Evolutionary conservation across 2,888 invertebrate genomes (phyloP).

Genomic region (Acronicta alni): DNA sequence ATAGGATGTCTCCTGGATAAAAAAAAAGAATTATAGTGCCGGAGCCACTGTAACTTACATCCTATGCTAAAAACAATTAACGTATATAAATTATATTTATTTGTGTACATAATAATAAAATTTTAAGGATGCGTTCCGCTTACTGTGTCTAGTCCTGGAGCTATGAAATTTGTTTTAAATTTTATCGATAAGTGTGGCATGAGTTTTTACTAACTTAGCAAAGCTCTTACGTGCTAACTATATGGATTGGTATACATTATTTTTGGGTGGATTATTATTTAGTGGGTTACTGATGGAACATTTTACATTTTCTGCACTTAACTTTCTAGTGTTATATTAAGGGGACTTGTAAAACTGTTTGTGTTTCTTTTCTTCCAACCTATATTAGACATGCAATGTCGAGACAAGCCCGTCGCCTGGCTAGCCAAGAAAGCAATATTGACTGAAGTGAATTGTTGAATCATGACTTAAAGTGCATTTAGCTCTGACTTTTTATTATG

Average conservation of each 20-base stretch:
- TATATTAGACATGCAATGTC: too few species aligned
- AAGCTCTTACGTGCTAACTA: not conserved
- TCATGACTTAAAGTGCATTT: too few species aligned
- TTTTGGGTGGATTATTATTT: conserved; percentile 7
- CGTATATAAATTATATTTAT: conserved; percentile 28
- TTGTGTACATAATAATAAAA: conserved; percentile 52
- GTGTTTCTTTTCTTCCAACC: not conserved
- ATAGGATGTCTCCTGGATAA: not conserved
- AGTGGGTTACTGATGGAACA: not conserved
- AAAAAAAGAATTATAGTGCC: not conserved
- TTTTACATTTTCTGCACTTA: too few species aligned
- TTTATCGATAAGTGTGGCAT: conserved; percentile 28
- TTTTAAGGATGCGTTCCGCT: conserved; percentile 59
- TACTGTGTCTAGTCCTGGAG: conserved; percentile 72
- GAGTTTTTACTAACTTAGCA: conserved; percentile 17
- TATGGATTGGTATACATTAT: conserved; percentile 5
- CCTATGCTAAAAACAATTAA: not conserved
- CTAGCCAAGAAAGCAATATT: too few species aligned
- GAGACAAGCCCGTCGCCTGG: too few species aligned
- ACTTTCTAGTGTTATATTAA: too few species aligned
- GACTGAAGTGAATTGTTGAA: too few species aligned
- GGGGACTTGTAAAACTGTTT: too few species aligned
- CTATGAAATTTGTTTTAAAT: conserved; percentile 56
- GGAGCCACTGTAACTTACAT: not conserved
- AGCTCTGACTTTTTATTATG: too few species aligned